phyloP scores from a whole-genome alignment of 2,797 vertebrate species.

The Spheniscus humboldti region DNA sequence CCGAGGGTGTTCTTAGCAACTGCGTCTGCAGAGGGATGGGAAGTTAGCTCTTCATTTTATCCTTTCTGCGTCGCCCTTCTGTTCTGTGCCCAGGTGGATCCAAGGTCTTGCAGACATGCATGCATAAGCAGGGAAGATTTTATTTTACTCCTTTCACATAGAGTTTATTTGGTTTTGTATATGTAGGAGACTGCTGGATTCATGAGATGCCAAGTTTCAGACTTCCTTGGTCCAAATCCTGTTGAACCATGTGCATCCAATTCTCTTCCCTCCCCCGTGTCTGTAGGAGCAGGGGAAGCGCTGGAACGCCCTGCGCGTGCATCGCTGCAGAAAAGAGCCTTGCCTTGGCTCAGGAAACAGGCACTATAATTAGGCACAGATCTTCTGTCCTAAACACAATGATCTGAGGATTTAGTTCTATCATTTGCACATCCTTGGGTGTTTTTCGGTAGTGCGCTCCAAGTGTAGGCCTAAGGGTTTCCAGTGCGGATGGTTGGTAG shows the following conservation, averaged over 20 bases:
- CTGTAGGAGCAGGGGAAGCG: neutral
- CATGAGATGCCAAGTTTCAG: neutral
- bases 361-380: neutral
- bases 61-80: neutral
- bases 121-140: neutral
- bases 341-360: neutral
- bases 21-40: neutral
- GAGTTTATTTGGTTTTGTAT: neutral
- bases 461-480: neutral
- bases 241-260: conserved; percentile 16
- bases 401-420: neutral
- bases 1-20: neutral
- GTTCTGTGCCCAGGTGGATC: neutral
- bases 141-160: neutral
- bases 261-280: neutral
- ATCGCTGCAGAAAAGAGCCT: neutral
- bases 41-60: accelerated
- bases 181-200: neutral
- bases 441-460: accelerated
- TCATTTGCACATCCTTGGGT: accelerated
- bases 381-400: neutral
- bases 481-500: neutral
- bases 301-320: neutral
- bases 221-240: conserved; percentile 23
- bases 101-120: neutral